These are phyloP conservation scores for Temnothorax unifasciatus DNA, from an alignment of 2,888 invertebrate species.

Conservation along the genomic window DNA sequence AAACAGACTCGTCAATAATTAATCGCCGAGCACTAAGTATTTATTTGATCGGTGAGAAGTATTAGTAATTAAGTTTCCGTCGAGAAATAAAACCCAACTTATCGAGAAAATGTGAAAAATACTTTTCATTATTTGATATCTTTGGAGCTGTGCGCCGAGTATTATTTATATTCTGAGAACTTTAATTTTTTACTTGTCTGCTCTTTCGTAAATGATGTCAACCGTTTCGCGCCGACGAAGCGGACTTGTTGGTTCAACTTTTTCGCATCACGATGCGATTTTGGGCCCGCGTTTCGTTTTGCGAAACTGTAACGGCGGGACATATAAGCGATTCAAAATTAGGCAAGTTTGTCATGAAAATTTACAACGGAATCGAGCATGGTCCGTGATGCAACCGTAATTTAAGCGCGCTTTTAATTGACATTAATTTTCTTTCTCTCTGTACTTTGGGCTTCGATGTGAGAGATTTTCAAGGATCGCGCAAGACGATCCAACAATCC, in stretches of 20 bases:
- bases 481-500: slow-evolving; percentile 29
- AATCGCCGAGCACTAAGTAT: slow-evolving; percentile 17
- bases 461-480: slow-evolving; percentile 13
- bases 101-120: neutral
- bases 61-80: slow-evolving; percentile 12
- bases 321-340: neutral
- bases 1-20: slow-evolving; percentile 35
- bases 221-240: slow-evolving; percentile 22
- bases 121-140: neutral
- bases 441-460: neutral
- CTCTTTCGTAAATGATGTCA: slow-evolving; percentile 18
- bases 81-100: neutral
- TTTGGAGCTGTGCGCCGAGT: neutral
- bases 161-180: neutral
- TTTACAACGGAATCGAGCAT: neutral
- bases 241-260: slow-evolving; percentile 39
- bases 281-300: neutral
- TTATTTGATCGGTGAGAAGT: neutral
- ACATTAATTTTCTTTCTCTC: slow-evolving; percentile 45
- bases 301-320: slow-evolving; percentile 26
- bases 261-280: slow-evolving; percentile 41
- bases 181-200: neutral
- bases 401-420: slow-evolving; percentile 60
- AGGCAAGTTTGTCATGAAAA: slow-evolving; percentile 15
- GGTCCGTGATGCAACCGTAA: neutral